Conservation (phyloP, 1,140 invertebrate species). For the Drosophila pallidifrons region DNA sequence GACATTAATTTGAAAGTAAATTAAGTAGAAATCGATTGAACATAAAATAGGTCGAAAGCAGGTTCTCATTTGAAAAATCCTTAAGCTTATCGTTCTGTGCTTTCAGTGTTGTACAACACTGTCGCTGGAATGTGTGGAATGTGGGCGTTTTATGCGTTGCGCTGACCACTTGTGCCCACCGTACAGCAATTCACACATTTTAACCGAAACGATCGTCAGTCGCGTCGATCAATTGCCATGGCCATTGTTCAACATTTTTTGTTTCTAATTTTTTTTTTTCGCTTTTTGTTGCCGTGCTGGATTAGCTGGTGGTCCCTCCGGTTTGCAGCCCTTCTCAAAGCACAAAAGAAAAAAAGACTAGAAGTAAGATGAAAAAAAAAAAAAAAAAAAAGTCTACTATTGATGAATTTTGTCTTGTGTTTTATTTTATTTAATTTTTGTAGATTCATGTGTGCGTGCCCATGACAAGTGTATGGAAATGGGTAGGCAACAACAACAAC, state of each 20-base stretch:
- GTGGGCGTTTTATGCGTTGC: conserved; percentile 1
- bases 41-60: too few relatives aligned
- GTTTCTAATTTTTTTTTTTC: background rate
- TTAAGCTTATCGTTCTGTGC: too few relatives aligned
- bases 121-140: background rate
- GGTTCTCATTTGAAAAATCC: too few relatives aligned
- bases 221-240: conserved; percentile 55
- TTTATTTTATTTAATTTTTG: conserved; percentile 11
- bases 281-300: conserved; percentile 42
- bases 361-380: background rate
- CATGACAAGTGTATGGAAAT: conserved; percentile 71
- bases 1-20: too few relatives aligned
- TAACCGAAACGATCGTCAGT: conserved; percentile 28
- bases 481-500: conserved; percentile 30
- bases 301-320: conserved; percentile 41
- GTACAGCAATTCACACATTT: conserved; percentile 62
- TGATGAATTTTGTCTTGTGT: conserved; percentile 19
- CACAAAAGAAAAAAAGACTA: conserved; percentile 21
- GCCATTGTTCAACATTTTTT: conserved; percentile 34
- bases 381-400: conserved; percentile 12
- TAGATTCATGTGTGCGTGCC: background rate
- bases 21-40: too few relatives aligned
- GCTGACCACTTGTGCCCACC: conserved; percentile 19
- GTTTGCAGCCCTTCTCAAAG: conserved; percentile 51
- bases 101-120: background rate